These are phyloP conservation scores for Calonectris borealis DNA, from an alignment of 2,113 vertebrate genomes.

Conservation along the genomic window DNA sequence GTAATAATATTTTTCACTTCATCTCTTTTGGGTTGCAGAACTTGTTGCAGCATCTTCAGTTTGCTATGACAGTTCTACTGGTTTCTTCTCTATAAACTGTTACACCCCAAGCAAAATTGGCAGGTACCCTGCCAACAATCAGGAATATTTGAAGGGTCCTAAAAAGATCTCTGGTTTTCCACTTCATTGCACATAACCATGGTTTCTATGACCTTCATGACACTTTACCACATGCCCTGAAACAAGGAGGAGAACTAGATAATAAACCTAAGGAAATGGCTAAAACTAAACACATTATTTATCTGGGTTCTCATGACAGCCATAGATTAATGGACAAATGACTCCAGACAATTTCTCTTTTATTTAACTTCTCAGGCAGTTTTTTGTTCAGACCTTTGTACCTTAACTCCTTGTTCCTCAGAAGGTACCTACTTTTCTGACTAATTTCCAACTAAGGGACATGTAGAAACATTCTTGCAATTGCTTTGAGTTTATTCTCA, in stretches of 20 bases:
- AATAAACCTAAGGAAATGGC: neutral
- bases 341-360: neutral
- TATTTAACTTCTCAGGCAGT: neutral
- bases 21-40: neutral
- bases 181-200: neutral
- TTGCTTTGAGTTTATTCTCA: neutral
- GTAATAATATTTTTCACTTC: neutral
- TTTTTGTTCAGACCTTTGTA: neutral
- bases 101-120: neutral
- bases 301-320: neutral
- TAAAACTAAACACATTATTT: conserved; percentile 35
- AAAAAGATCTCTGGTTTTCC: neutral
- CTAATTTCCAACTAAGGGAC: neutral
- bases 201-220: neutral
- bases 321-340: neutral
- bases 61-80: neutral
- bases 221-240: neutral
- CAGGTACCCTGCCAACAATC: neutral
- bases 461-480: neutral
- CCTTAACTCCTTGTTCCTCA: conserved; percentile 11
- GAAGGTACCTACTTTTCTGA: neutral
- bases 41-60: neutral
- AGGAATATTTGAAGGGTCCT: neutral
- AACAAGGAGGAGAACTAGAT: neutral
- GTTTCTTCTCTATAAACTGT: neutral